These are phyloP conservation scores for Gastrophryne carolinensis DNA, from an alignment of 2,797 vertebrate species.

Conservation along the genomic window DNA sequence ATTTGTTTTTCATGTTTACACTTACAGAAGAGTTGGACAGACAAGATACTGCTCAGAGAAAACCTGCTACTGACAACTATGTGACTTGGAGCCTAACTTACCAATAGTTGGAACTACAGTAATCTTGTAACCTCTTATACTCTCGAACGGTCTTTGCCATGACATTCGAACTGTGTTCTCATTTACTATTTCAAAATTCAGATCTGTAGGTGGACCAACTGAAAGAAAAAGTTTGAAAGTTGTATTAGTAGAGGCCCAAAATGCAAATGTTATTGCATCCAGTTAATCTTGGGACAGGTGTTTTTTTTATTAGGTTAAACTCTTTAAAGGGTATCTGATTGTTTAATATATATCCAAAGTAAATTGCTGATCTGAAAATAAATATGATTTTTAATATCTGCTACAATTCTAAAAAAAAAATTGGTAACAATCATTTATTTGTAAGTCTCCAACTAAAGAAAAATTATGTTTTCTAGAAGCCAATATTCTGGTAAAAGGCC, in stretches of 20 bases:
- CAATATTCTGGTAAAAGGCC: no score
- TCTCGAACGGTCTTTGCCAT: slow-evolving; percentile 79
- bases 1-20: no score
- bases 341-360: not conserved
- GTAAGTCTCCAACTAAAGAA: no score
- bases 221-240: slow-evolving; percentile 67
- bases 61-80: no score
- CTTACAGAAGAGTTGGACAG: no score
- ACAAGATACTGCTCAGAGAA: no score
- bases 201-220: slow-evolving; percentile 88
- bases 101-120: slow-evolving; percentile 84
- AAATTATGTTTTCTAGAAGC: no score
- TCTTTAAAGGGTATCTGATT: not conserved
- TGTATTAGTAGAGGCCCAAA: slow-evolving; percentile 22
- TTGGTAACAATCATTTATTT: not conserved
- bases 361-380: no score
- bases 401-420: not conserved
- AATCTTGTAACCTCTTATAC: slow-evolving; percentile 88
- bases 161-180: slow-evolving; percentile 91
- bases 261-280: slow-evolving; percentile 39
- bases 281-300: not conserved
- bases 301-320: not conserved
- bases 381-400: no score
- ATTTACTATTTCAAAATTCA: slow-evolving; percentile 96
- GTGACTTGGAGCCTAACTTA: slow-evolving; percentile 71